These are phyloP conservation scores for Uloborus diversus DNA, from an alignment of 1,140 invertebrate species.

Conservation along the genomic window DNA sequence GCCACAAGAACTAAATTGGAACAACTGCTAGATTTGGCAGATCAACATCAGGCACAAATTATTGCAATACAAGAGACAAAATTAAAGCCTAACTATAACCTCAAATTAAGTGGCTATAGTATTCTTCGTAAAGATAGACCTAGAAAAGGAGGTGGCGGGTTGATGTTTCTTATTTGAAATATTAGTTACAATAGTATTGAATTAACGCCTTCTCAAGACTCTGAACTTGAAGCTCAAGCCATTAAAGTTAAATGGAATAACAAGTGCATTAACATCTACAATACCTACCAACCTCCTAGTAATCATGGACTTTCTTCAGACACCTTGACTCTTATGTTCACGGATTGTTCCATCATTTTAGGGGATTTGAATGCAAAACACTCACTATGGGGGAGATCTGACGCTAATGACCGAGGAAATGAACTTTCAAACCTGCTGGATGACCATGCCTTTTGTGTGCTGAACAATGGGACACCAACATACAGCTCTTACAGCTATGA, in stretches of 20 bases:
- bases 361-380: background rate
- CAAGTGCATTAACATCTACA: background rate
- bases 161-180: background rate
- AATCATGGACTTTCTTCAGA: background rate
- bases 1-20: background rate
- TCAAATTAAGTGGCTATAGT: background rate
- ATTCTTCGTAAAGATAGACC: background rate
- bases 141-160: background rate
- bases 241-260: background rate
- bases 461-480: background rate
- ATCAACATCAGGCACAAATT: background rate
- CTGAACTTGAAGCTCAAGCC: background rate
- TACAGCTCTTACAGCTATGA: constrained; percentile 2
- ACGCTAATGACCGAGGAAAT: background rate
- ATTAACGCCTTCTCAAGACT: background rate
- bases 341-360: background rate
- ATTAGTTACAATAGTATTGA: background rate
- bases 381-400: background rate
- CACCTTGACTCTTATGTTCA: background rate
- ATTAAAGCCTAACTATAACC: background rate
- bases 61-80: background rate
- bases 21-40: background rate
- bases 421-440: background rate
- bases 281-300: background rate
- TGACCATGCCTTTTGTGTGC: background rate